These are phyloP conservation scores for Edolisoma coerulescens DNA, from an alignment of 2,113 vertebrate species.

Conservation along the genomic window DNA sequence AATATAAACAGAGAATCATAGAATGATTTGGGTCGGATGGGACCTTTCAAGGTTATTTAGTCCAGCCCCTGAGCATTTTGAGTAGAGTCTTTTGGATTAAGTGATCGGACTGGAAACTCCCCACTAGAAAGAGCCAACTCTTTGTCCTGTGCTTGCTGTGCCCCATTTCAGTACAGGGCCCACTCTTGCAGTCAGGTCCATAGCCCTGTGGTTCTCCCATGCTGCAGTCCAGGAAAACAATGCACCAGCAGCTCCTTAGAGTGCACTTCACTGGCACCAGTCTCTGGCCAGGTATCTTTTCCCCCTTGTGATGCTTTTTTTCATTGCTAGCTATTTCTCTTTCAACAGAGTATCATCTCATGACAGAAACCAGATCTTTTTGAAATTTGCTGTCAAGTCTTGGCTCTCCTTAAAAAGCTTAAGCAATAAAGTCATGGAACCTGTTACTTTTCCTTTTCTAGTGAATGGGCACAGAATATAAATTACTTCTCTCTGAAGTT, in stretches of 20 bases:
- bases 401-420: background rate
- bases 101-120: background rate
- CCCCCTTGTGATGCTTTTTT: background rate
- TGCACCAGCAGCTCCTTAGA: background rate
- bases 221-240: background rate
- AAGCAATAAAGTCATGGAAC: background rate
- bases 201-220: background rate
- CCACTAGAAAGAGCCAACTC: background rate
- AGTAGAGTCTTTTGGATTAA: background rate
- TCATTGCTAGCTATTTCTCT: background rate
- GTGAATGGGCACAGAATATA: background rate
- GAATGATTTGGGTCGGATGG: background rate
- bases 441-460: background rate
- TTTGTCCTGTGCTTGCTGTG: background rate
- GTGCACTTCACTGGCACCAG: background rate
- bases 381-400: constrained; percentile 16
- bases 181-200: background rate
- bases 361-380: background rate
- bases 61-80: background rate
- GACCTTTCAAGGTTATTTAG: background rate
- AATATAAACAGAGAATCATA: background rate
- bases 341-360: background rate
- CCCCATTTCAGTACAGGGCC: background rate
- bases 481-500: background rate
- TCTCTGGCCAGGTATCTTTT: background rate